phyloP scores from a whole-genome alignment of 2,797 vertebrate species.

The Lithobates pipiens region DNA sequence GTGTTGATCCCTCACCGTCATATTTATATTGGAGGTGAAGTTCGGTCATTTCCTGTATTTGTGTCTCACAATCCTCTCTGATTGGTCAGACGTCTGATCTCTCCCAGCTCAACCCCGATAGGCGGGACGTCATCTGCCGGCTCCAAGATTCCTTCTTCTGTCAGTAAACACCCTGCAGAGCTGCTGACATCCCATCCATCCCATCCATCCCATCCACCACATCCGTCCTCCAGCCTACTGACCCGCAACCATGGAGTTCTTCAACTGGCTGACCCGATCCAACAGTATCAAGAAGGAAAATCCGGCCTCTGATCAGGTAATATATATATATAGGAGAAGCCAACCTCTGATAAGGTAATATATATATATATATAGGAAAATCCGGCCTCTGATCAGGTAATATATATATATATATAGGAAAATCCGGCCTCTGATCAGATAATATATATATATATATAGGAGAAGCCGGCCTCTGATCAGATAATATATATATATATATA shows the following conservation, averaged over 20 bases:
- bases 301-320: not conserved
- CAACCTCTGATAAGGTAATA: no score
- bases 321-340: no score
- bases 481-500: not conserved
- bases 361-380: not conserved
- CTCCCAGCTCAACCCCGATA: no score
- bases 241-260: constrained; percentile 18
- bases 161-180: not conserved
- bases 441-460: no score
- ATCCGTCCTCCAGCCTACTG: not conserved
- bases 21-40: no score
- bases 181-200: not conserved
- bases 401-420: no score
- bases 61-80: no score
- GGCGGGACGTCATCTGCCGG: no score
- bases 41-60: no score
- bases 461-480: not conserved
- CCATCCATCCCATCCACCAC: not conserved
- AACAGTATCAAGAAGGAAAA: not conserved
- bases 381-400: not conserved
- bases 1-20: no score
- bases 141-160: not conserved
- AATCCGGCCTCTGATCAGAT: not conserved
- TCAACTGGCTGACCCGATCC: not conserved
- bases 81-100: no score